These are phyloP conservation scores for Vidua macroura DNA, from an alignment of 2,113 vertebrate species.

Conservation along the genomic window DNA sequence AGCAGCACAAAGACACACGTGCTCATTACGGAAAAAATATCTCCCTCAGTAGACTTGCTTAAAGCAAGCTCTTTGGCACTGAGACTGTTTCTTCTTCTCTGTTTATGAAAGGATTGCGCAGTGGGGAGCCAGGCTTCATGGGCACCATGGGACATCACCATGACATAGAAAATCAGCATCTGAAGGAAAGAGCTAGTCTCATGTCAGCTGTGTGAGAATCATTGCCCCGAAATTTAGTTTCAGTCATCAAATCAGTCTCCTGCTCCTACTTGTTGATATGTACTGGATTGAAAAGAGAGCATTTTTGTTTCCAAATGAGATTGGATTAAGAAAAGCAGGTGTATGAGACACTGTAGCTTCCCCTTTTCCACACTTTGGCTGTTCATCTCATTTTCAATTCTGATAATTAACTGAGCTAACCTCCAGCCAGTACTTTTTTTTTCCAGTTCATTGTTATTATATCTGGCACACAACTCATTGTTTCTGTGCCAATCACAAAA, in stretches of 20 bases:
- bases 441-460: neutral
- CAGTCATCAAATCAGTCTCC: neutral
- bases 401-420: constrained; percentile 22
- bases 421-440: neutral
- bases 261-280: neutral
- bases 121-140: neutral
- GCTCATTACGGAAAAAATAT: constrained; percentile 9
- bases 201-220: neutral
- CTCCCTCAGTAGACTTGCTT: neutral
- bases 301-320: neutral
- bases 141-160: neutral
- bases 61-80: neutral
- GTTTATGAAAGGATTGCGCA: neutral
- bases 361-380: neutral
- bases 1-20: neutral
- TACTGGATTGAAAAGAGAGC: neutral
- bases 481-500: neutral
- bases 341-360: neutral
- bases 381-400: neutral
- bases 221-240: neutral
- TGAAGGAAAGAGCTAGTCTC: neutral
- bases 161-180: neutral
- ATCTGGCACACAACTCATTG: neutral
- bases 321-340: constrained; percentile 3
- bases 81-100: neutral